Evolutionary conservation across 2,113 vertebrate species (phyloP), one percentile per base, ranked within the genome.

Genomic region (Eolophus roseicapilla): DNA sequence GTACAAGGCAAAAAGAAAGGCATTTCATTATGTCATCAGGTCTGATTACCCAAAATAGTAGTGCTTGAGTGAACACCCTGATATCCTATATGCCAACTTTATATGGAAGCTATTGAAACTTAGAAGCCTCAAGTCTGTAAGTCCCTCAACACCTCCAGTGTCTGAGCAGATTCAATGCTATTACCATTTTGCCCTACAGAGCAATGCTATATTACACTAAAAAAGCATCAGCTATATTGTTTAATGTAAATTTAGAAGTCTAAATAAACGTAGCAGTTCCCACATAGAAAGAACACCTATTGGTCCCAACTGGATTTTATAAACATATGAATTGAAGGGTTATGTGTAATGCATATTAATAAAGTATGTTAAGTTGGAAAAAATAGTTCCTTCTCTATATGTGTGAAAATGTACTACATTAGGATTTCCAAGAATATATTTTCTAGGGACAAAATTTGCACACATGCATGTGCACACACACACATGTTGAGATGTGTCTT

Each of bases 391-490:
- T 78, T 73, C n/a, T 63, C 47, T 63, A 1, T 46, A 31, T 60
- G 8, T 80, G 11, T 76, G 35, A 79, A 85, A 88, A 82, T 37
- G 11, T 25, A 15, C 21, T 86, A 80, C 37, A 47, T 64, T 64
- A 64, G 47, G 8, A 55, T 86, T 85, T 76, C 67, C 41, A 63
- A 33, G 4, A 57, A 39, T 62, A 12, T 20, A 17, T 62, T 88
- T 93, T 73, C 53, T 62, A 47, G 39, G 11, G 31, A 76, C 49
- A 82, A 88, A 77, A 65, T 41, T 5, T 73, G 19, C 57, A 7
- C 3, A 3, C 4, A 1, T 17, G 17, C 6, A 1, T 9, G 21
- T 9, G 9, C 9, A 24, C 29, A 49, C 18, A 44, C 4, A 21
- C 29, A 44, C 3, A 13, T 1, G 0, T 5, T 35, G 37, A 73